These are phyloP conservation scores for Artibeus lituratus DNA, from an alignment of 2,797 vertebrate genomes.

Conservation along the genomic window DNA sequence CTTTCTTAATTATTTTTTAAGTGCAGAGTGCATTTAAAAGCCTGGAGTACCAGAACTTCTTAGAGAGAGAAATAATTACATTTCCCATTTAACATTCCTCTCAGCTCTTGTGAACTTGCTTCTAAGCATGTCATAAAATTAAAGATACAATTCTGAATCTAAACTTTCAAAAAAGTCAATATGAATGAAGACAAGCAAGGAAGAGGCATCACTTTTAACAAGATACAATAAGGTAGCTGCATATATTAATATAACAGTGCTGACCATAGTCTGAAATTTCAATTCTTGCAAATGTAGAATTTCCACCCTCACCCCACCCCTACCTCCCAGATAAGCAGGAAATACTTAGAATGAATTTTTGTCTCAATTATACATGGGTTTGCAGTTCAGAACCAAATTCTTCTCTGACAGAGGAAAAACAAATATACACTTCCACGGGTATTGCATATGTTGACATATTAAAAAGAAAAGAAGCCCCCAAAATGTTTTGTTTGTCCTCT, in stretches of 20 bases:
- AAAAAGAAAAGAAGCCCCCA: conserved; percentile 44
- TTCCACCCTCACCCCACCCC: not conserved
- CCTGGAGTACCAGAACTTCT: not conserved
- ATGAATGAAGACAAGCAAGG: not conserved
- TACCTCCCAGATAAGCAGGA: not conserved
- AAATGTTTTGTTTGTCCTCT: conserved; percentile 46
- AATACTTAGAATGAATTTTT: not conserved
- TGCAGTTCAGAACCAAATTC: not conserved
- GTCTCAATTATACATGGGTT: not conserved
- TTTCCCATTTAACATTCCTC: not conserved
- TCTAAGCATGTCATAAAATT: not conserved
- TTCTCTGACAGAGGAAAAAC: conserved; percentile 24
- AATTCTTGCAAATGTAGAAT: not conserved
- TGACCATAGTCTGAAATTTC: not conserved
- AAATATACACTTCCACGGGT: not conserved
- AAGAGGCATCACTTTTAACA: not conserved
- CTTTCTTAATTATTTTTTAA: not conserved
- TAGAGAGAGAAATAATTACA: not conserved
- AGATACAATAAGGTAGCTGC: not conserved
- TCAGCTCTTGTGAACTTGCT: not conserved
- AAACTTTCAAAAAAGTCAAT: not conserved
- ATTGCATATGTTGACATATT: not conserved
- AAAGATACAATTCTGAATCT: not conserved
- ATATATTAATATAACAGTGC: not conserved
- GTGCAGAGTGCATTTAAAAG: not conserved